Conservation (phyloP, 1,140 invertebrate species). For the Drosophila rhopaloa region DNA sequence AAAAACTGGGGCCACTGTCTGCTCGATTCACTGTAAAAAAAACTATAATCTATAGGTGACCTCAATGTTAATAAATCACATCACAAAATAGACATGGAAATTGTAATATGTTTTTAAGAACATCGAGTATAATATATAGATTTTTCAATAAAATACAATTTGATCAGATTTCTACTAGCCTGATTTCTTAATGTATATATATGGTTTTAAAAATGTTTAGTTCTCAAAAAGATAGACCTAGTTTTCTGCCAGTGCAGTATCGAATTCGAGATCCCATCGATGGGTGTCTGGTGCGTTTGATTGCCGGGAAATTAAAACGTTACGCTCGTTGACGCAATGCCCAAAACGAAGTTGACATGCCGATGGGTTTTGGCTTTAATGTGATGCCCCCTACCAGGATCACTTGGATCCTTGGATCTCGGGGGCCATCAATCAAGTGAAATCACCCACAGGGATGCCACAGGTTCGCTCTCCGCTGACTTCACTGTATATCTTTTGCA, state of each 20-base stretch:
- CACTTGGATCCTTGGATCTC: constrained; percentile 2
- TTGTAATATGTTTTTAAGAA: no score
- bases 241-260: constrained; percentile 14
- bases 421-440: constrained; percentile 65
- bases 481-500: constrained; percentile 44
- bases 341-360: constrained; percentile 75
- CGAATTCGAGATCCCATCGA: constrained; percentile 19
- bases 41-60: background rate
- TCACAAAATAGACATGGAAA: no score
- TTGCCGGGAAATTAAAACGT: constrained; percentile 83
- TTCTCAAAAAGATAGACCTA: no score
- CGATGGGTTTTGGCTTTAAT: constrained; percentile 54
- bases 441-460: constrained; percentile 40
- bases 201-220: no score
- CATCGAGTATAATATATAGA: no score
- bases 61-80: no score
- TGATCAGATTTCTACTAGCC: no score
- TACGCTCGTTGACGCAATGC: constrained; percentile 76
- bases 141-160: no score
- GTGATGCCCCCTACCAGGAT: constrained; percentile 42
- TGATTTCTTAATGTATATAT: no score
- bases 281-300: constrained; percentile 74
- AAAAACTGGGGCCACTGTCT: constrained; percentile 55
- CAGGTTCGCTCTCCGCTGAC: constrained; percentile 5
- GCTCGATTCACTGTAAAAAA: constrained; percentile 10